Base-by-base conservation (phyloP, 2,797 vertebrate species). In the Cyprinodon diabolis region DNA sequence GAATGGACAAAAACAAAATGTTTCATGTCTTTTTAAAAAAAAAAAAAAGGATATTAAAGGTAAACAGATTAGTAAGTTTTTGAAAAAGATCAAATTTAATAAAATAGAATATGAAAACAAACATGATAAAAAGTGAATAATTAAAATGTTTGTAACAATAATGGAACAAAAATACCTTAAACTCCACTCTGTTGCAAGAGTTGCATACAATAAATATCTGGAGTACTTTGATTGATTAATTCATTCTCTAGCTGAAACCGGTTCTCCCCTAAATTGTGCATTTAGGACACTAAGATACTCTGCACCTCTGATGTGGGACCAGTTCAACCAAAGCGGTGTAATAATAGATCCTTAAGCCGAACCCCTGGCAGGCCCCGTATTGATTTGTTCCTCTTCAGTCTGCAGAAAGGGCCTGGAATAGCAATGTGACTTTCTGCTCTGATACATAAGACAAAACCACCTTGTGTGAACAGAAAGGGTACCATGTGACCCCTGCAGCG, bases 401-500 rank as follows among this genome's bases (percentile, higher is more conserved):
- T 69, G 8, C 51, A 13, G 58, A 71, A 78, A 67, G 45, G 76
- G 45, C 30, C 25, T 57, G 19, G 52, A 73, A 23, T 65, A 76
- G 66, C 71, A 37, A 25, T 71, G 68, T 76, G 77, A 74, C 69
- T 82, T 74, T 21, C 68, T 60, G 63, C 71, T 60, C 48, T 47
- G 21, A 68, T 49, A 30, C 70, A 72, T 60, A 78, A 77, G 7
- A 87, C 70, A 88, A 72, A 71, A 84, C 68, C 66, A 77, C 63
- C 62, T 77, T 87, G 78, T 90, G 71, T 82, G 69, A 76, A 75
- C 57, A 35, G 58, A 60, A 65, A 66, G 25, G 47, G 14, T 40
- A 19, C 68, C 84, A 68, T 80, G 76, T 86, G 89, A 87, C 78
- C 86, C 68, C 66, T 48, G 43, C 72, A 73, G 66, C 4, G 4